These are phyloP conservation scores for Bothrops jararaca DNA, from an alignment of 2,113 vertebrate species.

Conservation along the genomic window DNA sequence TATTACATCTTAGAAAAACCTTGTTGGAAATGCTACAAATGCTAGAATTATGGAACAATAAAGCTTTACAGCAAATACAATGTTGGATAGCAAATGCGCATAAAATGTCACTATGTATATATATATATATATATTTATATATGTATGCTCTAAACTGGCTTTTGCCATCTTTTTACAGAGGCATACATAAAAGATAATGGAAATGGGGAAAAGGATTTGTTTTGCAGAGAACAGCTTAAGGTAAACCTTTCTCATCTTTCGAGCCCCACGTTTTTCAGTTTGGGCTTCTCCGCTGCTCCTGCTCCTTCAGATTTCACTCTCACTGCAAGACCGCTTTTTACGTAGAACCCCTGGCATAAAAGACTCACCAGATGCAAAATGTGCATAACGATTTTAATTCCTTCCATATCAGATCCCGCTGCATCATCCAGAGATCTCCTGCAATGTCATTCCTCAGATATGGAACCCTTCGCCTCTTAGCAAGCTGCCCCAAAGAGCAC, in stretches of 20 bases:
- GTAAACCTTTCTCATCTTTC: constrained; percentile 51
- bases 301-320: neutral
- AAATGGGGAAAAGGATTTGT: constrained; percentile 39
- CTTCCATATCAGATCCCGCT: constrained; percentile 28
- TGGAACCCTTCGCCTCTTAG: constrained; percentile 23
- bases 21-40: neutral
- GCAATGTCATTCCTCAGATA: constrained; percentile 25
- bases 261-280: neutral
- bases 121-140: neutral
- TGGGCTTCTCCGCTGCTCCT: neutral
- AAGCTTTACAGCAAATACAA: neutral
- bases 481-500: constrained; percentile 19
- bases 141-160: neutral
- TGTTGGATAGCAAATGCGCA: neutral
- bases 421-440: constrained; percentile 32
- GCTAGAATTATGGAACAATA: neutral
- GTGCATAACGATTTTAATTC: neutral
- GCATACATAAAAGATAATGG: constrained; percentile 46
- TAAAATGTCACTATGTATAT: neutral
- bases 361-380: neutral
- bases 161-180: constrained; percentile 53
- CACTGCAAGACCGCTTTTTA: neutral
- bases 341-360: neutral
- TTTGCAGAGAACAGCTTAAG: constrained; percentile 53
- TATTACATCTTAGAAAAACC: neutral